Conservation (phyloP, 2,888 invertebrate genomes). For the Danaus chrysippus region DNA sequence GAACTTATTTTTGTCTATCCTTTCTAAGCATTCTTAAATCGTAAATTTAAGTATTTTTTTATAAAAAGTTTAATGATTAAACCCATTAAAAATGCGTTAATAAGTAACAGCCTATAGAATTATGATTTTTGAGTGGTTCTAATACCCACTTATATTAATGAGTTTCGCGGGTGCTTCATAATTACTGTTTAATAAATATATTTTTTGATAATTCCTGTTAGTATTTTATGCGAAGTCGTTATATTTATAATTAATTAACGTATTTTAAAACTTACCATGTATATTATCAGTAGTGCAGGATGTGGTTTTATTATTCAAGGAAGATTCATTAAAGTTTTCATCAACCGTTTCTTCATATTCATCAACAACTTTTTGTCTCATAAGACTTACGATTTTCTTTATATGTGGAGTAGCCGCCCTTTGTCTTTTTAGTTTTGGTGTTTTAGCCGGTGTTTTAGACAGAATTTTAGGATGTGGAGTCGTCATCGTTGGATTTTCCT, state of each 20-base stretch:
- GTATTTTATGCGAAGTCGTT: background rate
- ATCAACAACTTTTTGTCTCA: slow-evolving; percentile 54
- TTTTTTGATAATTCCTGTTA: slow-evolving; percentile 10
- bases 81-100: slow-evolving; percentile 15
- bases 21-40: slow-evolving; percentile 13
- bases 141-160: background rate
- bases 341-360: slow-evolving; percentile 48
- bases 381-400: slow-evolving; percentile 53
- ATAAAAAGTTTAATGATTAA: slow-evolving; percentile 14
- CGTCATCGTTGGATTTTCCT: slow-evolving; percentile 35
- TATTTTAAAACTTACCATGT: slow-evolving; percentile 39
- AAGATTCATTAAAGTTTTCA: slow-evolving; percentile 41
- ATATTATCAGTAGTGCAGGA: slow-evolving; percentile 46
- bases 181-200: background rate
- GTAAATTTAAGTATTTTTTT: slow-evolving; percentile 18
- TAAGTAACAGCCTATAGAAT: slow-evolving; percentile 14
- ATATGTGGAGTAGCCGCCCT: slow-evolving; percentile 62
- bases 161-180: too few relatives aligned
- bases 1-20: background rate
- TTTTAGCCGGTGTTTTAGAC: slow-evolving; percentile 55
- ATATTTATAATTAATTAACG: slow-evolving; percentile 5
- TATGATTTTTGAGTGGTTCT: slow-evolving; percentile 8
- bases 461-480: slow-evolving; percentile 50
- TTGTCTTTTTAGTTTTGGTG: slow-evolving; percentile 51
- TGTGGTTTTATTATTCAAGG: slow-evolving; percentile 43